Evolutionary conservation across 2,113 vertebrate genomes (phyloP), one percentile per base, ranked within the genome.

Genomic region (Pterophyllum scalare): DNA sequence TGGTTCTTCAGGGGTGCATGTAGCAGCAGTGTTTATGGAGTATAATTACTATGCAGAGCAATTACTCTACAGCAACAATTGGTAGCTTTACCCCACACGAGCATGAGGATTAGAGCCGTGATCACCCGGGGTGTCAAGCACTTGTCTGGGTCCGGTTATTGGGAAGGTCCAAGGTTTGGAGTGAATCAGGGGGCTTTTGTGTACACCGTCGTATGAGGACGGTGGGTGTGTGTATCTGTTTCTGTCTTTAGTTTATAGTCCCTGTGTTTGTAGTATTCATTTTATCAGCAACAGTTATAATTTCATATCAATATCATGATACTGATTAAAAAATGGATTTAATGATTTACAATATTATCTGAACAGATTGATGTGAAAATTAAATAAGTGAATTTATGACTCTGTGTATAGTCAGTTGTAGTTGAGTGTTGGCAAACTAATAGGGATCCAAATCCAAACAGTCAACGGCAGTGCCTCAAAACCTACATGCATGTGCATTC

Each of bases 41-140:
- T 77, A 86, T 92, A 91, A 94, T 95, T 92, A 86, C 84, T 77
- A 83, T 87, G 87, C 84, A 56, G 79, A 83, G 86, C 89, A 92
- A 94, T 94, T 94, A 91, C 87, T 89, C 80, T 24, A 9, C 83
- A 77, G 82, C 87, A 91, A 90, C 93, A 92, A 90, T 80, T 89
- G 90, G 77, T 87, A 82, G 87, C 80, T 82, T 90, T 83, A 88
- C 79, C 84, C 83, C 77, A 75, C 84, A 84, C 75, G 78, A 89
- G 80, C 77, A n/a, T 65, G 75, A 74, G 87, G 85, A 88, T 91
- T 91, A 90, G 78, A 85, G 77, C 87, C 81, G 70, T 62, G 88
- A 92, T 93, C 87, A 75, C 82, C 67, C 86, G 22, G 72, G 76
- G 81, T 77, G 80, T 86, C 65, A 49, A 89, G 81, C 81, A 46